Conservation (phyloP, 1,140 invertebrate species). For the Proctacanthus coquilletti region DNA sequence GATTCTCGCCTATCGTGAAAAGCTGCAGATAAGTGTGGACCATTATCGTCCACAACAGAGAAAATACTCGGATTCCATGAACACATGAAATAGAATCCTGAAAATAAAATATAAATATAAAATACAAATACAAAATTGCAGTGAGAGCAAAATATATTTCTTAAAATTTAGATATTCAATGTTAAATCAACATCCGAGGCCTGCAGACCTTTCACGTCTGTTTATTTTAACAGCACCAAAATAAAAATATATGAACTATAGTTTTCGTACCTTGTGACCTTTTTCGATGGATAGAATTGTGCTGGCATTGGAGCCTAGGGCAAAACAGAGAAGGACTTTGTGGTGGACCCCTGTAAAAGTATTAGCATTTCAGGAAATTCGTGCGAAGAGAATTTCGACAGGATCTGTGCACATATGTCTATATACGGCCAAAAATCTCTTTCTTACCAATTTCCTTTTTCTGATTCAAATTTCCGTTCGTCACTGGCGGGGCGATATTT, state of each 20-base stretch:
- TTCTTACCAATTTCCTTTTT: background rate
- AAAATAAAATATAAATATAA: conserved; percentile 1
- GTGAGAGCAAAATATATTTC: background rate
- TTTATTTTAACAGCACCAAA: background rate
- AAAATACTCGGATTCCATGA: conserved; percentile 71
- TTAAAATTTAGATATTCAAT: conserved; percentile 1
- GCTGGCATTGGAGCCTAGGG: conserved; percentile 38
- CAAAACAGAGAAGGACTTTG: conserved; percentile 33
- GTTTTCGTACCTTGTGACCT: conserved; percentile 20
- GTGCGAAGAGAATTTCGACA: conserved; percentile 6
- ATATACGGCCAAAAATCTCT: background rate
- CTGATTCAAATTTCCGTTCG: background rate
- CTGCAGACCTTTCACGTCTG: background rate
- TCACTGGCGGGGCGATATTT: conserved; percentile 1
- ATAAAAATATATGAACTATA: background rate
- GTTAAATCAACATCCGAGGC: background rate
- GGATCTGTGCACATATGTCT: background rate
- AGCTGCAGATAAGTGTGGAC: conserved; percentile 76
- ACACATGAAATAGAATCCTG: conserved; percentile 55
- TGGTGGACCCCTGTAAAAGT: conserved; percentile 24
- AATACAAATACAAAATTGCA: conserved; percentile 2
- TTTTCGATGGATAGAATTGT: conserved; percentile 41
- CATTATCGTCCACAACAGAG: conserved; percentile 82
- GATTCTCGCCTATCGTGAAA: conserved; percentile 57
- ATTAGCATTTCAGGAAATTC: background rate